Base-by-base conservation (phyloP, 2,797 vertebrate genomes). In the Rallus crepitans region DNA sequence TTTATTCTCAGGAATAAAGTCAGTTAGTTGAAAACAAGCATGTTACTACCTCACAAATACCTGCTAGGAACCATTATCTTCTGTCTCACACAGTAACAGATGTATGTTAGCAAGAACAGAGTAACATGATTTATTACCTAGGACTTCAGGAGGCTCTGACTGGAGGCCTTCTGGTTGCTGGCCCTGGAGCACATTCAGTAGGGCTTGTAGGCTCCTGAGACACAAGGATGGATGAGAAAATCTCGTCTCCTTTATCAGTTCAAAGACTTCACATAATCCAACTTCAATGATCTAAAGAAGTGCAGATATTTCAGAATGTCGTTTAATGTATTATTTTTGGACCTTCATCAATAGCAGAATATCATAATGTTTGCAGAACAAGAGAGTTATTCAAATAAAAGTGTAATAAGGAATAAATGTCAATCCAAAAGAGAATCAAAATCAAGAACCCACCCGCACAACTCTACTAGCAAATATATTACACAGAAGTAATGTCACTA, bases 111-210 rank as follows among this genome's bases (percentile, higher is more conserved):
- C 33, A 73, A 8, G 82, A 80, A 75, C 6, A 50, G 10, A 86
- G 40, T 37, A 90, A 71, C 2, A 78, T n/a, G 25, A 80, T 47
- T 16, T 59, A 98, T 98, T 98, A 99, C 99, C 99, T 92, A 99
- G 97, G 65, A 99, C 99, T 95, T 99, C 99, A 16, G 99, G 99
- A 63, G 99, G 99, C 95, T 99, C 99, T 20, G 99, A 99, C 59
- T 99, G 99, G 71, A 99, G 99, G 55, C 99, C 99, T 98, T 99
- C 99, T 8, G 99, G 99, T 91, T 99, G 99, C 93, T 99, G 99
- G 55, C 99, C 99, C 97, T 99, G 99, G 78, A 99, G 98, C 96
- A 99, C 99, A 94, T 99, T 99, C 97, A 99, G 98, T 90, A 99
- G 98, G 42, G 99, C 99, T 97, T 99, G 99, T 37, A 99, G 98